phyloP scores from a whole-genome alignment of 2,113 vertebrate species.

The Taurulus bubalis region DNA sequence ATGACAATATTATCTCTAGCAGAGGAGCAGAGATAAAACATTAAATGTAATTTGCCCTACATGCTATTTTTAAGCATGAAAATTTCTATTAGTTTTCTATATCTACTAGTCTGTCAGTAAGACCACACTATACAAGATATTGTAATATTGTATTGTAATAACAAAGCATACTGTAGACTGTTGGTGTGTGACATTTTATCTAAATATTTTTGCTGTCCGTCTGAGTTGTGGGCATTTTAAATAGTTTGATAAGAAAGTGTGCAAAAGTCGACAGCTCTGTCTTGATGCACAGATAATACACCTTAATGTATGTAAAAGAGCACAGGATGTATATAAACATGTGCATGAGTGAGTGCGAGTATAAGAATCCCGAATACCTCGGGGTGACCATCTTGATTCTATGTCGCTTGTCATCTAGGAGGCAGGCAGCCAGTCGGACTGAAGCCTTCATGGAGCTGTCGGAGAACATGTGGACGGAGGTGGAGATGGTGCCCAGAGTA shows the following conservation, averaged over 20 bases:
- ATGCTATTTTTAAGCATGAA: not conserved
- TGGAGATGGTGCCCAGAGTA: slow-evolving; percentile 91
- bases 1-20: not conserved
- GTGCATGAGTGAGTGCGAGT: not conserved
- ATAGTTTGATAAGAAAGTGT: not conserved
- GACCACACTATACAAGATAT: not conserved
- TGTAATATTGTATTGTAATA: not conserved
- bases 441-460: slow-evolving; percentile 90
- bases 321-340: not conserved
- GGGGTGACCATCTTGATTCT: slow-evolving; percentile 90
- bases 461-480: slow-evolving; percentile 89
- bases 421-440: slow-evolving; percentile 89
- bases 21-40: not conserved
- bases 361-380: slow-evolving; percentile 79
- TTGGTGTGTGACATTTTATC: not conserved
- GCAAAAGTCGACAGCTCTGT: not conserved
- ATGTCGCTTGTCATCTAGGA: slow-evolving; percentile 94
- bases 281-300: not conserved
- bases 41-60: not conserved
- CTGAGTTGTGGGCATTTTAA: not conserved
- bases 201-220: not conserved
- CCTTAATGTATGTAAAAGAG: not conserved
- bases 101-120: not conserved
- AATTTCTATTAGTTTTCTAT: not conserved
- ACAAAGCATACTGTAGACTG: not conserved